Percentiles rank a stretch among this genome's conserved stretches.
Evolutionary conservation across 37 sponge, comb jelly and placozoan genomes (phyloP).

Genomic region (Haliclona indistincta): DNA sequence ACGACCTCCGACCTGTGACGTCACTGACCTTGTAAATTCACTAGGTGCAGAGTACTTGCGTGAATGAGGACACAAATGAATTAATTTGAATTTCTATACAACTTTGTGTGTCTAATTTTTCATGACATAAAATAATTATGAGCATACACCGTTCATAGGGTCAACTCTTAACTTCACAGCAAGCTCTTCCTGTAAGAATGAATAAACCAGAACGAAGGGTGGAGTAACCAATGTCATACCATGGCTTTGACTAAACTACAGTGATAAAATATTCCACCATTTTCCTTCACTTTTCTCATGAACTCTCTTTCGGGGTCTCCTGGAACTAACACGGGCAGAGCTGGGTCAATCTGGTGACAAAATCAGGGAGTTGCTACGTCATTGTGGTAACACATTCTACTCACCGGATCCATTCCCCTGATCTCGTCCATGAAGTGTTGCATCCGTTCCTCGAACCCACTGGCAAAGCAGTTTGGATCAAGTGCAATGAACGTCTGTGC

Average conservation of each 20-base stretch:
- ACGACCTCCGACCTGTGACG: too few species aligned
- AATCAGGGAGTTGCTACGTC: neutral
- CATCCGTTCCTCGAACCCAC: conserved; percentile 70
- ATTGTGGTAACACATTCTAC: conserved; percentile 5
- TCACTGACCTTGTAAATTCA: too few species aligned
- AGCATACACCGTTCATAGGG: conserved; percentile 12
- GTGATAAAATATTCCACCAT: conserved; percentile 81
- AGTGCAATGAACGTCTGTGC: conserved; percentile 90
- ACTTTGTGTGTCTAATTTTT: too few species aligned
- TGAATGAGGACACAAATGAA: too few species aligned
- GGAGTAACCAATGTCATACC: conserved; percentile 28
- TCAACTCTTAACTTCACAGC: conserved; percentile 40
- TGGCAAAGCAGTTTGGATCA: conserved; percentile 80
- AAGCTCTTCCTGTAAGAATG: conserved; percentile 23
- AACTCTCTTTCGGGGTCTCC: conserved; percentile 83
- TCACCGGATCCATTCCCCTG: conserved; percentile 76
- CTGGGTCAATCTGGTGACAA: conserved; percentile 60
- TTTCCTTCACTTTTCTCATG: conserved; percentile 36
- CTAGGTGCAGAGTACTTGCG: too few species aligned
- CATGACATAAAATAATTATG: too few species aligned
- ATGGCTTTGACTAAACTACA: conserved; percentile 61
- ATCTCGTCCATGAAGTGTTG: conserved; percentile 68
- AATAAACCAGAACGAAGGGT: neutral
- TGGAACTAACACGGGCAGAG: conserved; percentile 79
- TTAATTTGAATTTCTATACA: too few species aligned